Percentiles rank a stretch among this genome's conserved stretches.
These are phyloP conservation scores for Planiliza haematocheilus DNA, from an alignment of 2,113 vertebrate species.

Conservation along the genomic window DNA sequence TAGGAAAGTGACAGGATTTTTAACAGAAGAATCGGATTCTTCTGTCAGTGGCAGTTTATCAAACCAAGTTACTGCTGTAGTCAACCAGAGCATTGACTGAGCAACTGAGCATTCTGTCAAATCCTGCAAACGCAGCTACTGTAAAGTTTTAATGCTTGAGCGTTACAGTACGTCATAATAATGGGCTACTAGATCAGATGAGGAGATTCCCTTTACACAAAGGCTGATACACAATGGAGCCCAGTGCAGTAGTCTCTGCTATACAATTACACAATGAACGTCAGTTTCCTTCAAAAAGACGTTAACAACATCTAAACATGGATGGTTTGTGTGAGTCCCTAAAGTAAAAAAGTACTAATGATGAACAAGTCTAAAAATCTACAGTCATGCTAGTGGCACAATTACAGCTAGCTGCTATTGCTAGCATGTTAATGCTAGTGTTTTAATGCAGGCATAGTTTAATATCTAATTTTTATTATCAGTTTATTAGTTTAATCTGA, in stretches of 20 bases:
- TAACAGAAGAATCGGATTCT: slow-evolving; percentile 20
- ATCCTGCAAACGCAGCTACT: slow-evolving; percentile 7
- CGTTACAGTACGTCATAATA: slow-evolving; percentile 1
- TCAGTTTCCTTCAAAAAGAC: neutral
- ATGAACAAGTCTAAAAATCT: too few relatives aligned
- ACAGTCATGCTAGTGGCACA: too few relatives aligned
- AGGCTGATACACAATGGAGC: neutral
- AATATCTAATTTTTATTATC: too few relatives aligned
- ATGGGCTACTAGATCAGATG: slow-evolving; percentile 1
- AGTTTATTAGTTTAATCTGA: too few relatives aligned
- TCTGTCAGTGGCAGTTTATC: slow-evolving; percentile 48
- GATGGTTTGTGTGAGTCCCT: neutral
- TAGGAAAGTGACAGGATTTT: slow-evolving; percentile 39
- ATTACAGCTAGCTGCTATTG: too few relatives aligned
- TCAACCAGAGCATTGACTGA: too few relatives aligned
- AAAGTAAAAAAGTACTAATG: too few relatives aligned
- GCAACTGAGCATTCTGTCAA: slow-evolving; percentile 2
- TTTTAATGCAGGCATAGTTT: too few relatives aligned
- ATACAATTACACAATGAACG: neutral
- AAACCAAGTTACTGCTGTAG: slow-evolving; percentile 14
- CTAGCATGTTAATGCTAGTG: too few relatives aligned
- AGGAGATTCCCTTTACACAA: neutral
- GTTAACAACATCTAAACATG: neutral
- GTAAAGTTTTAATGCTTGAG: neutral
- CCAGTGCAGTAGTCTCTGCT: neutral